phyloP scores from a whole-genome alignment of 2,113 vertebrate species.

The Brachirus orientalis region DNA sequence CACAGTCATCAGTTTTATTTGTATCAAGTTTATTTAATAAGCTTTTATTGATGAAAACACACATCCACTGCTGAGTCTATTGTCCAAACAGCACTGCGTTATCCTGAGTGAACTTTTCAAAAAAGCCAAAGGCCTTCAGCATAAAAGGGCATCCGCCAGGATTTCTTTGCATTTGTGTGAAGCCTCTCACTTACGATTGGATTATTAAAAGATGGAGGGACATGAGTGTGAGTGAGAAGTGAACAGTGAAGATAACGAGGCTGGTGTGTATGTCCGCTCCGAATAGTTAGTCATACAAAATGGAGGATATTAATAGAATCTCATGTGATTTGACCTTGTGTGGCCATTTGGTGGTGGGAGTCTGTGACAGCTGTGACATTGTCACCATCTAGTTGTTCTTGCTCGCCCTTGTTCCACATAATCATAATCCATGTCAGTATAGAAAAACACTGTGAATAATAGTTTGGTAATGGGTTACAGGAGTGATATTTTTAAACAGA shows the following conservation, averaged over 20 bases:
- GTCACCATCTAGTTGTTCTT: conserved; percentile 5
- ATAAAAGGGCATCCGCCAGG: conserved; percentile 41
- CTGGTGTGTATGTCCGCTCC: conserved; percentile 15
- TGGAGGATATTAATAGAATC: conserved; percentile 48
- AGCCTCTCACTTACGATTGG: conserved; percentile 23
- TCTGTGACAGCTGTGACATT: conserved; percentile 34
- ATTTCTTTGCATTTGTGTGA: conserved; percentile 12
- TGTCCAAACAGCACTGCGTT: conserved; percentile 18
- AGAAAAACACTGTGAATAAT: neutral
- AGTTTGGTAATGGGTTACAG: neutral
- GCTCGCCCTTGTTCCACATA: conserved; percentile 12
- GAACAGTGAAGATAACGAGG: neutral
- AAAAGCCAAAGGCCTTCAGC: conserved; percentile 35
- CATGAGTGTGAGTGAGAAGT: neutral
- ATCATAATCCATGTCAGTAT: neutral
- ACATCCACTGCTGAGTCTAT: conserved; percentile 14
- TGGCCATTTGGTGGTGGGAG: conserved; percentile 39
- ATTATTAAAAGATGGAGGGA: conserved; percentile 25
- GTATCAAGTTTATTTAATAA: conserved; percentile 76
- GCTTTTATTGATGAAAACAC: conserved; percentile 63
- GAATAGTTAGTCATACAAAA: conserved; percentile 39
- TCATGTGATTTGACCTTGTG: conserved; percentile 65
- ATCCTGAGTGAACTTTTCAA: conserved; percentile 45
- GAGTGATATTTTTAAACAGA: too few relatives aligned
- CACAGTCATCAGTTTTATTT: conserved; percentile 66